These are phyloP conservation scores for Mesitornis unicolor DNA, from an alignment of 2,113 vertebrate species.

Conservation along the genomic window DNA sequence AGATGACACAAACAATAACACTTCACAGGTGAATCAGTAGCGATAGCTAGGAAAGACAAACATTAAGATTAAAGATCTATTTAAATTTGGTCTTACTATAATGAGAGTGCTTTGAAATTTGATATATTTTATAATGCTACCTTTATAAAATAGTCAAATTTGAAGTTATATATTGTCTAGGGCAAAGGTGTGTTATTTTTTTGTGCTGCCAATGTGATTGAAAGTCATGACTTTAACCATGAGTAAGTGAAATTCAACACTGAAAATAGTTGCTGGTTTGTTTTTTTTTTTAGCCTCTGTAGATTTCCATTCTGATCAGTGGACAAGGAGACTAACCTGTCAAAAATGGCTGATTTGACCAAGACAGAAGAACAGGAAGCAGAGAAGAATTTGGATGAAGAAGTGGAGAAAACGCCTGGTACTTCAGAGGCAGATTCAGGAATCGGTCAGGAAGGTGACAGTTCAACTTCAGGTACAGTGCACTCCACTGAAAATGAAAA, in stretches of 20 bases:
- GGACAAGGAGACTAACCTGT: neutral
- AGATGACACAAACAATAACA: accelerated
- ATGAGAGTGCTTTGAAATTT: neutral
- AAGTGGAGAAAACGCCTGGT: neutral
- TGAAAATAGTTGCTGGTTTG: neutral
- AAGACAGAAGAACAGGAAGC: slow-evolving; percentile 33
- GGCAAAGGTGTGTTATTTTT: neutral
- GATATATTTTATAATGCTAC: neutral
- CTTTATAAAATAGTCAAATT: neutral
- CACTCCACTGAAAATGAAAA: slow-evolving; percentile 12
- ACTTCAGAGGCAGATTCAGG: slow-evolving; percentile 20
- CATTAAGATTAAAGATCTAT: neutral
- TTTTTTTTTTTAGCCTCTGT: neutral
- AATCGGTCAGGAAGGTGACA: neutral
- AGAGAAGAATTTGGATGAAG: slow-evolving; percentile 48
- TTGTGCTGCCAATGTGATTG: neutral
- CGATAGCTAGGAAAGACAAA: neutral
- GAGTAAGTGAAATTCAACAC: neutral
- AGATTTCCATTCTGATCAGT: slow-evolving; percentile 36
- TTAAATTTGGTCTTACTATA: neutral
- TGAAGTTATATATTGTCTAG: neutral
- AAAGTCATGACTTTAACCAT: accelerated
- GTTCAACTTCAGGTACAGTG: neutral
- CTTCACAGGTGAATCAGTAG: neutral
- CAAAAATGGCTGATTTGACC: slow-evolving; percentile 65